These are phyloP conservation scores for Melieria omissa DNA, from an alignment of 2,888 invertebrate species.

Conservation along the genomic window DNA sequence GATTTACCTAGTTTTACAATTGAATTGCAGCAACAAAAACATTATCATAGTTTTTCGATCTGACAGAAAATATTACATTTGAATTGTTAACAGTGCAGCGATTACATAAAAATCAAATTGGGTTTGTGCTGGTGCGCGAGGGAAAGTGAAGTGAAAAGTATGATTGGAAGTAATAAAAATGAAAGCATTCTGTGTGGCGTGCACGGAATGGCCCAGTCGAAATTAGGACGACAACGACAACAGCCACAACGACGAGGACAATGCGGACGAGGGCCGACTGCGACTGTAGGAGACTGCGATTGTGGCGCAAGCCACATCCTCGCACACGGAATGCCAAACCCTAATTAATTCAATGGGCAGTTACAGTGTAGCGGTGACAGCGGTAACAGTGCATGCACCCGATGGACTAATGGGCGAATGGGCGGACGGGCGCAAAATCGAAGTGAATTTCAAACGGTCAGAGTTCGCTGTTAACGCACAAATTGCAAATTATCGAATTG, in stretches of 20 bases:
- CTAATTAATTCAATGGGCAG: conserved; percentile 38
- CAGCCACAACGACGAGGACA: not conserved
- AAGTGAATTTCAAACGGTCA: too few species aligned
- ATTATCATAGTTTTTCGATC: too few species aligned
- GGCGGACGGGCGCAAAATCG: too few species aligned
- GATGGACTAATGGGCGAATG: not conserved
- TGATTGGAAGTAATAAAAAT: conserved; percentile 10
- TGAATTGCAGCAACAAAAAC: too few species aligned
- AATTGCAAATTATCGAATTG: too few species aligned
- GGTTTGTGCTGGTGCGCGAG: not conserved
- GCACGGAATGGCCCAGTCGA: conserved; percentile 10
- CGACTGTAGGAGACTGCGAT: not conserved
- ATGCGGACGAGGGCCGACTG: not conserved
- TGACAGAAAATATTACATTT: too few species aligned
- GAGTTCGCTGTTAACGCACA: too few species aligned
- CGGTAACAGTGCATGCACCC: not conserved
- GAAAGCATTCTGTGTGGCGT: conserved; percentile 8
- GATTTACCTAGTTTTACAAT: conserved; percentile 18
- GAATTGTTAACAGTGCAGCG: too few species aligned
- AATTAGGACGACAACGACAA: conserved; percentile 22
- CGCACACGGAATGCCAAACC: conserved; percentile 23
- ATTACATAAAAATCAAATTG: too few species aligned
- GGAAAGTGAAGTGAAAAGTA: conserved; percentile 8
- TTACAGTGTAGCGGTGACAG: conserved; percentile 20
- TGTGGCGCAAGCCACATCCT: too few species aligned